Base-by-base conservation (phyloP, 1,140 invertebrate species). In the Ceratina japonica region DNA sequence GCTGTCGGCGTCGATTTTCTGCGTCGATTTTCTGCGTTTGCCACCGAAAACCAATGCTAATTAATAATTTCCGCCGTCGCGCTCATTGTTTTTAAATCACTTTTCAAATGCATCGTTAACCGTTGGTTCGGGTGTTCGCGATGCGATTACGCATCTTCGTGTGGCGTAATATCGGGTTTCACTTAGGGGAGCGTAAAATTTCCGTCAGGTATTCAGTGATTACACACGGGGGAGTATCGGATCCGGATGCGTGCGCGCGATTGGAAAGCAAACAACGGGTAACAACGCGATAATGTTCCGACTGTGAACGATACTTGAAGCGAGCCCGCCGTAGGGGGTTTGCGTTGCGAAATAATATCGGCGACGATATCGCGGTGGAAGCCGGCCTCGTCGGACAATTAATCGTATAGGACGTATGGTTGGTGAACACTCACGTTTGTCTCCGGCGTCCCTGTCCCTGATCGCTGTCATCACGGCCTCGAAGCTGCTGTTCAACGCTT, bases 391-490 rank as follows among this genome's bases (percentile, higher is more conserved):
- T 16, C n/a, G 68, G 27, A 72, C 75, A 63, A 78, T 78, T 78
- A 78, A 78, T 78, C 59, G 59, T 20, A 44, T 10, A 44, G 27
- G 2, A 18, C 44, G 59, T 73, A n/a, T 58, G 56, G 16, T 44
- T 44, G 37, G 3, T 0, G 37, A 44, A 44, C 37, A 86, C 85
- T 87, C 59, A 87, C 85, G 51, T 80, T 79, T 82, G 2, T 86
- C 85, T 5, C 82, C 84, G 56, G 73, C 58, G 1, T 87, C 87
- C 70, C 89, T 94, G 61, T 96, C 95, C 71, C 95, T 94, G 87
- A 94, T 95, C 16, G 96, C 95, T 10, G 96, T 97, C 91, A 95
- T 97, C 22, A 96, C 92, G 20, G 95, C 94, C 78, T 93, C 92
- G 89, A 97, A 97, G 24, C 92, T 93, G 22, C 95, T 95, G 82